These are phyloP conservation scores for Hipparchia semele DNA, from an alignment of 2,888 invertebrate species.

Conservation along the genomic window DNA sequence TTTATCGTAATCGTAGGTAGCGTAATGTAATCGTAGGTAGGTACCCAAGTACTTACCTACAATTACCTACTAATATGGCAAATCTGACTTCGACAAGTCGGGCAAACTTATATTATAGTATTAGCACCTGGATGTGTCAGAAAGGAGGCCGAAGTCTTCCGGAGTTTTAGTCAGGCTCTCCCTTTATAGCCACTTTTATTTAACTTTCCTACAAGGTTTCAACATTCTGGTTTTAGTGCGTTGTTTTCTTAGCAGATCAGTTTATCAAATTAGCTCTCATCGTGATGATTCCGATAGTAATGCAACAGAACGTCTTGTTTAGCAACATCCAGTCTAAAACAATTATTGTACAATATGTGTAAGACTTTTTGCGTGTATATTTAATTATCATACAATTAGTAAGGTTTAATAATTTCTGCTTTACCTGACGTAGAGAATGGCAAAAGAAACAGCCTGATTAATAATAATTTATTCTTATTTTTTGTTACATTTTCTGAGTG, in stretches of 20 bases:
- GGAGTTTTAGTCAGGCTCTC: too few relatives aligned
- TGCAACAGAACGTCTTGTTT: constrained; percentile 27
- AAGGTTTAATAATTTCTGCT: background rate
- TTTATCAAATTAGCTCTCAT: constrained; percentile 24
- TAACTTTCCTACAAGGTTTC: background rate
- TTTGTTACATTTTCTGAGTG: background rate
- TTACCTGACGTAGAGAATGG: too few relatives aligned
- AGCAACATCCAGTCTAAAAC: constrained; percentile 29
- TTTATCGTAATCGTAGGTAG: too few relatives aligned
- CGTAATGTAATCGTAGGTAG: too few relatives aligned
- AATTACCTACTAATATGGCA: too few relatives aligned
- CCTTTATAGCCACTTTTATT: too few relatives aligned
- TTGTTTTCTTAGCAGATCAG: background rate
- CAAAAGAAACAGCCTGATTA: background rate
- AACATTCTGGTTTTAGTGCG: background rate
- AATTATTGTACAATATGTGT: constrained; percentile 28
- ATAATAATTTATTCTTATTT: background rate
- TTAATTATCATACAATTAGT: constrained; percentile 21
- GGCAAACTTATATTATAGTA: too few relatives aligned
- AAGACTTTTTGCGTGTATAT: constrained; percentile 30
- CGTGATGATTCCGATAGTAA: constrained; percentile 21
- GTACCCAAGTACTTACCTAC: too few relatives aligned
- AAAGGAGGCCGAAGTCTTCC: too few relatives aligned
- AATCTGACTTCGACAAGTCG: too few relatives aligned
- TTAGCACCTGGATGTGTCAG: too few relatives aligned